These are phyloP conservation scores for Euschistus heros DNA, from an alignment of 1,140 invertebrate species.

Conservation along the genomic window DNA sequence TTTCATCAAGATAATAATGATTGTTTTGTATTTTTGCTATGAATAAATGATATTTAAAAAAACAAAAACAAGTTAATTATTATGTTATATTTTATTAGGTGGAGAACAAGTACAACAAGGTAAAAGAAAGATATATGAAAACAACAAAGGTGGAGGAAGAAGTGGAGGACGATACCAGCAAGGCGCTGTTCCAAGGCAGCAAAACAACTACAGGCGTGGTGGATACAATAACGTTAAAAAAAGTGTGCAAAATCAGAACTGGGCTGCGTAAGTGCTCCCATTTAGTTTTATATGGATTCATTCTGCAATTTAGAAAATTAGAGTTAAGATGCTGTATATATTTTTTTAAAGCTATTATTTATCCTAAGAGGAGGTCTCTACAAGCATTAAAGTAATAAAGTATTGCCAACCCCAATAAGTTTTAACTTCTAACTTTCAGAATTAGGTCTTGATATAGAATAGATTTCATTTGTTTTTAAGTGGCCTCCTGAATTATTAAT, in stretches of 20 bases:
- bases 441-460: no score
- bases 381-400: not conserved
- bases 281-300: not conserved
- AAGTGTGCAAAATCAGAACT: not conserved
- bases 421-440: not conserved
- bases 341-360: not conserved
- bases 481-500: no score
- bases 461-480: no score
- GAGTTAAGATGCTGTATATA: not conserved
- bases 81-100: constrained; percentile 1
- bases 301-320: not conserved
- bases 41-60: not conserved
- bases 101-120: not conserved
- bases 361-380: not conserved
- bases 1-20: no score
- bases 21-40: no score
- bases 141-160: not conserved
- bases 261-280: constrained; percentile 2
- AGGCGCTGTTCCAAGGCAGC: not conserved
- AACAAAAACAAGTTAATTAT: not conserved
- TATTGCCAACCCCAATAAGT: not conserved
- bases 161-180: not conserved
- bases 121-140: not conserved
- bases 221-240: not conserved
- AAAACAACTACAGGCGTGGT: not conserved